Evolutionary conservation across 1,140 invertebrate genomes (phyloP).

Genomic region (Procambarus clarkii): DNA sequence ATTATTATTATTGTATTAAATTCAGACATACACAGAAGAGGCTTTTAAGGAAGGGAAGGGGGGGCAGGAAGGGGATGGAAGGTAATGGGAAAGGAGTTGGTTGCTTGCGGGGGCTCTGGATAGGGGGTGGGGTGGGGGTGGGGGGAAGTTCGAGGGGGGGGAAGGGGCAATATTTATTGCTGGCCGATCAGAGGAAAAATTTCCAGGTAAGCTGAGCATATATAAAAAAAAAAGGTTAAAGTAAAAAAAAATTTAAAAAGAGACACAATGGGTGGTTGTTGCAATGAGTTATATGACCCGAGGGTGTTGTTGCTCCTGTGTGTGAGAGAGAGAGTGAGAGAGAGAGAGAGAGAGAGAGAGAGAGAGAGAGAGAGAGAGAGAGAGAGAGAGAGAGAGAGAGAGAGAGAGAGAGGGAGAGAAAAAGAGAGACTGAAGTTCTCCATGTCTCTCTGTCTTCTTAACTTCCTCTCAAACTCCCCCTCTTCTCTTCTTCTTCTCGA

Average conservation of each 20-base stretch:
- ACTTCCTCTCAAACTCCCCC: neutral
- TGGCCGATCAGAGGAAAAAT: conserved; percentile 29
- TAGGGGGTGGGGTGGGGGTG: no score
- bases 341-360: no score
- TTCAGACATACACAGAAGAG: no score
- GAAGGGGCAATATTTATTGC: conserved; percentile 36
- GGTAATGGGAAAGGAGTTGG: no score
- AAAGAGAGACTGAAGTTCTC: neutral
- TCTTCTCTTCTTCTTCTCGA: neutral
- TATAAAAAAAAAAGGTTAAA: neutral
- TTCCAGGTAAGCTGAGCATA: conserved; percentile 14
- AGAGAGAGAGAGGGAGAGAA: neutral
- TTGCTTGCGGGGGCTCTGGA: no score
- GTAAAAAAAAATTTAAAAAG: no score
- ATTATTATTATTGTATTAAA: no score
- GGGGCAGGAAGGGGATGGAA: no score
- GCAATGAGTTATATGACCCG: conserved; percentile 24
- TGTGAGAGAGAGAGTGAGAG: no score
- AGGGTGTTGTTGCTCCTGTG: conserved; percentile 8
- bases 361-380: neutral
- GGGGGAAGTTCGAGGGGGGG: no score
- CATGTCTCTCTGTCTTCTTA: neutral
- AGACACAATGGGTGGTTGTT: neutral
- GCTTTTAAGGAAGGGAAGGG: no score
- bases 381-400: neutral